phyloP scores from a whole-genome alignment of 2,797 vertebrate genomes.

The Taenioides sp. region DNA sequence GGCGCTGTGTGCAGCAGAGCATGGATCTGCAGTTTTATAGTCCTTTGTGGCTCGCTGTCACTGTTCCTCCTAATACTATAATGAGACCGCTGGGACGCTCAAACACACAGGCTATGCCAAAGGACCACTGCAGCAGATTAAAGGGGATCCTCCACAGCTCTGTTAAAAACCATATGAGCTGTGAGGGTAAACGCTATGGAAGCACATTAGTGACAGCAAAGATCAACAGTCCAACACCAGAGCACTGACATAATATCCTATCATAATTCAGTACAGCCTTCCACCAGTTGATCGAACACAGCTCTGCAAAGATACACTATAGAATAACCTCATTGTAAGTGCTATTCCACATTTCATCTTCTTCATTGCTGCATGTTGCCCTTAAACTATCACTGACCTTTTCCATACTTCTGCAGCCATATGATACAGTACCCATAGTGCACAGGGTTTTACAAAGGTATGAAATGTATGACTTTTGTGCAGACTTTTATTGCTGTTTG shows the following conservation, averaged over 20 bases:
- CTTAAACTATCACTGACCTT: constrained; percentile 8
- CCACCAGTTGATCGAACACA: too few species aligned
- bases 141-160: constrained; percentile 32
- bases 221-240: background rate
- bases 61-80: constrained; percentile 56
- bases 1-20: constrained; percentile 17
- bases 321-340: background rate
- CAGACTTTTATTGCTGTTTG: background rate
- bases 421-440: background rate
- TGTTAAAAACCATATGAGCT: constrained; percentile 32
- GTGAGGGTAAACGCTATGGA: constrained; percentile 34
- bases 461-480: background rate
- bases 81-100: constrained; percentile 49
- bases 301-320: too few species aligned
- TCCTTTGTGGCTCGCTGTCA: constrained; percentile 54
- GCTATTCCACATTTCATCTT: background rate
- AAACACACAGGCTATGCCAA: constrained; percentile 19
- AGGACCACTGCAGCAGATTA: constrained; percentile 28
- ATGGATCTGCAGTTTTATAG: constrained; percentile 44
- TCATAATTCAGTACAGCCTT: too few species aligned
- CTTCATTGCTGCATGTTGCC: background rate
- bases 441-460: background rate
- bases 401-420: background rate
- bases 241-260: background rate
- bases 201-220: constrained; percentile 8